These are phyloP conservation scores for Hydractinia echinata DNA, from an alignment of 30 jellyfish, hydroid and myxozoan species.

Conservation along the genomic window DNA sequence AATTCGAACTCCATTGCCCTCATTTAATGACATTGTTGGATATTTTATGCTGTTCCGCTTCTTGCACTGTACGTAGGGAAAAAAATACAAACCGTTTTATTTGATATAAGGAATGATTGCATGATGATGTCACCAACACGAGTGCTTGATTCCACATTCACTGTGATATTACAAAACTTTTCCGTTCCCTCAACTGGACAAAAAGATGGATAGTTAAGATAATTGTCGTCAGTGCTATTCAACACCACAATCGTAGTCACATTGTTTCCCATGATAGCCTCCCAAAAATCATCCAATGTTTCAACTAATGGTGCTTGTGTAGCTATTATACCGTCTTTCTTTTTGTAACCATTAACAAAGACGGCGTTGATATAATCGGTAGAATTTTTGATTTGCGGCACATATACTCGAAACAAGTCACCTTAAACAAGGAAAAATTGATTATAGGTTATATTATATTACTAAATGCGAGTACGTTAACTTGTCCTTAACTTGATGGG, in stretches of 20 bases:
- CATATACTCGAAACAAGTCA: neutral
- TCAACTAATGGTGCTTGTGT: constrained; percentile 10
- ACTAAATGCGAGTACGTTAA: neutral
- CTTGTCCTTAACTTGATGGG: neutral
- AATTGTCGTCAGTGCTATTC: neutral
- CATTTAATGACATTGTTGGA: no score
- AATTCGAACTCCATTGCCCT: no score
- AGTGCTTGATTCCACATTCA: neutral
- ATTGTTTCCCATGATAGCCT: neutral
- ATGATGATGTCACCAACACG: neutral
- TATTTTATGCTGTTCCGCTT: no score
- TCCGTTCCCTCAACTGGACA: constrained; percentile 63
- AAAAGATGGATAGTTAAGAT: constrained; percentile 26
- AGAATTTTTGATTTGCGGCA: neutral
- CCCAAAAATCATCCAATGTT: constrained; percentile 8
- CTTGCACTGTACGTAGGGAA: no score
- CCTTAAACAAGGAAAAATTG: neutral
- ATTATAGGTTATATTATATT: neutral
- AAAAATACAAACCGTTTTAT: neutral
- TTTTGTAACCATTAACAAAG: constrained; percentile 32
- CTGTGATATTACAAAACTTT: neutral
- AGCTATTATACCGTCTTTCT: neutral
- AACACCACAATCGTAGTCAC: constrained; percentile 27
- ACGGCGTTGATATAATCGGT: constrained; percentile 17
- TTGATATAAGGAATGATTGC: neutral